These are phyloP conservation scores for Scatophagus argus DNA, from an alignment of 2,113 vertebrate genomes.

Conservation along the genomic window DNA sequence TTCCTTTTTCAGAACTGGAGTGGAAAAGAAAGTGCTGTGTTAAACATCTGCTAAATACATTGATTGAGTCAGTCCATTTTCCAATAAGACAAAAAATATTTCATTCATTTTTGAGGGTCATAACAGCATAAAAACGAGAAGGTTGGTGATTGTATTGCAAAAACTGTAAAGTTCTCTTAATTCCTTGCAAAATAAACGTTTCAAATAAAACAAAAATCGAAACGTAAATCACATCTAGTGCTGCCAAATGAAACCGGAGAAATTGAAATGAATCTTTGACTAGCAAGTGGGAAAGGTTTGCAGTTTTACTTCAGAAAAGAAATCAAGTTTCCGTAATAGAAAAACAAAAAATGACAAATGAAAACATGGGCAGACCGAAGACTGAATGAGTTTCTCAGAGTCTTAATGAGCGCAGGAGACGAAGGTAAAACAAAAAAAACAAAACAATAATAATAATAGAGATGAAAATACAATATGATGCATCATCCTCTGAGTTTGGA, in stretches of 20 bases:
- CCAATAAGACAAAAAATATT: neutral
- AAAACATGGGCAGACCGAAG: neutral
- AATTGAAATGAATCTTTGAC: neutral
- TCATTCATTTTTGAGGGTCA: neutral
- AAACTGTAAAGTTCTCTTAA: neutral
- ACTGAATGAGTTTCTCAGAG: neutral
- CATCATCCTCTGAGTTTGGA: neutral
- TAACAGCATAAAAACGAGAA: neutral
- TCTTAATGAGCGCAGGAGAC: constrained; percentile 20
- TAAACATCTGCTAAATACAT: neutral
- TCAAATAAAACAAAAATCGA: neutral
- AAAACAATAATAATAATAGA: too few relatives aligned
- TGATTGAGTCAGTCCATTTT: neutral
- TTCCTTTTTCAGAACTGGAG: neutral
- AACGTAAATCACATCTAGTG: neutral
- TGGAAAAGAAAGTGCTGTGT: neutral
- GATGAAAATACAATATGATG: neutral
- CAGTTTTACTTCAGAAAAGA: neutral
- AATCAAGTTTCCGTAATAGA: neutral
- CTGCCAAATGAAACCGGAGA: neutral
- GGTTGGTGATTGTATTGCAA: neutral
- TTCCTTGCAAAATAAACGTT: constrained; percentile 2
- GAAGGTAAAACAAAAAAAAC: constrained; percentile 21
- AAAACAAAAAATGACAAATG: neutral
- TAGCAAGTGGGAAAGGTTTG: neutral